Conservation (phyloP, 30 jellyfish, hydroid and myxozoan genomes). For the Aurelia sp. region DNA sequence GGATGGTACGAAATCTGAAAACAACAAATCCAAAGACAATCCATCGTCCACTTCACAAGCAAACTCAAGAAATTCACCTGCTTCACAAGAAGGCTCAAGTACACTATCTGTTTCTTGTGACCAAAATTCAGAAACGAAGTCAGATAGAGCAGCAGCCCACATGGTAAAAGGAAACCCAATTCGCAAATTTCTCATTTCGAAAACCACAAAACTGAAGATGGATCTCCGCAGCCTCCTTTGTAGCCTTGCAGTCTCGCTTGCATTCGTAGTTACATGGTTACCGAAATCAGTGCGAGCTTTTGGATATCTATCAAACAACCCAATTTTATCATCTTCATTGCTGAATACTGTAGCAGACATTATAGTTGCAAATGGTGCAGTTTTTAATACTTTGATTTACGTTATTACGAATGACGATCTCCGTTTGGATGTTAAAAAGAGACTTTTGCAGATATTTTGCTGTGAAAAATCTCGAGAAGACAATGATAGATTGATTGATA, state of each 20-base stretch:
- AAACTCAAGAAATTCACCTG: too few relatives aligned
- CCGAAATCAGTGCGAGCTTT: conserved; percentile 21
- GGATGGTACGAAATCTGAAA: too few relatives aligned
- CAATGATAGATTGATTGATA: too few relatives aligned
- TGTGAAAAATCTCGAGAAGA: too few relatives aligned
- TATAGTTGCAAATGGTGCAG: conserved; percentile 7
- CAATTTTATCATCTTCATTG: background rate
- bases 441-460: background rate
- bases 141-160: background rate
- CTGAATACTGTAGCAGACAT: conserved; percentile 39
- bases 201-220: too few relatives aligned
- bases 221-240: conserved; percentile 18
- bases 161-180: background rate
- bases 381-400: conserved; percentile 22
- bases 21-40: too few relatives aligned
- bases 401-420: conserved; percentile 26
- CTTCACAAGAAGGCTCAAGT: too few relatives aligned
- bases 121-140: background rate
- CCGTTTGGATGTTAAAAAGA: conserved; percentile 2
- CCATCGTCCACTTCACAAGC: too few relatives aligned
- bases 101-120: too few relatives aligned
- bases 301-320: conserved; percentile 26
- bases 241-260: conserved; percentile 26
- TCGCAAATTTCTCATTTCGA: too few relatives aligned
- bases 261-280: conserved; percentile 38